Base-by-base conservation (phyloP, 2,888 invertebrate species). In the Leptothorax acervorum region DNA sequence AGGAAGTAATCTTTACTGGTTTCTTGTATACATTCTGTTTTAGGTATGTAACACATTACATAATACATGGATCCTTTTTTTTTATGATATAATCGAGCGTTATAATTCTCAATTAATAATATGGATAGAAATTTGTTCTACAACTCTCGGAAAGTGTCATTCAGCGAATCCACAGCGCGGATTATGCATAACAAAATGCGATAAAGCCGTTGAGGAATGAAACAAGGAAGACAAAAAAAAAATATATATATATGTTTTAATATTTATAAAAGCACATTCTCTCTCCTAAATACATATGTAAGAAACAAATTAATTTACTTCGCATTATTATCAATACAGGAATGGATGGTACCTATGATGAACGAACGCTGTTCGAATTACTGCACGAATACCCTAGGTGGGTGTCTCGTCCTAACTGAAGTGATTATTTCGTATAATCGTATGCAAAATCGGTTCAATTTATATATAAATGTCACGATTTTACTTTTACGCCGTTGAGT, bases 331-430 rank as follows among this genome's bases (percentile, higher is more conserved):
- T 89, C 86, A 85, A 89, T 93, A 92, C 90, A 92, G 93, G 93
- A 93, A 94, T 93, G 74, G 92, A 93, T 89, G 92, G 86, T 93
- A 92, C 85, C 90, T 92, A 91, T 88, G 83, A 90, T 91, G 90
- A 91, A 87, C 85, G 87, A 91, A 91, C 89, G 84, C 70, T 84
- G 84, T 88, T 88, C 82, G 85, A 87, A 90, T 91, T 88, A 85
- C 85, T 86, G 86, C 87, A 92, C 90, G 89, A 92, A 90, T 88
- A 89, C 90, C 88, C 90, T 90, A 88, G 88, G 87, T 86, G 90
- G 90, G 90, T 87, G 88, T 84, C 87, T 92, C 90, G 90, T 92
- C 88, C 92, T 90, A 88, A 90, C 82, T 88, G 86, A 78, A 88
- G 89, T 89, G 86, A 90, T 88, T 90, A 89, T 66, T 74, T 68